Percentiles rank a stretch among this genome's conserved stretches.
These are phyloP conservation scores for Halocynthia aurantium DNA, from an alignment of 23 tunicate species.

Conservation along the genomic window DNA sequence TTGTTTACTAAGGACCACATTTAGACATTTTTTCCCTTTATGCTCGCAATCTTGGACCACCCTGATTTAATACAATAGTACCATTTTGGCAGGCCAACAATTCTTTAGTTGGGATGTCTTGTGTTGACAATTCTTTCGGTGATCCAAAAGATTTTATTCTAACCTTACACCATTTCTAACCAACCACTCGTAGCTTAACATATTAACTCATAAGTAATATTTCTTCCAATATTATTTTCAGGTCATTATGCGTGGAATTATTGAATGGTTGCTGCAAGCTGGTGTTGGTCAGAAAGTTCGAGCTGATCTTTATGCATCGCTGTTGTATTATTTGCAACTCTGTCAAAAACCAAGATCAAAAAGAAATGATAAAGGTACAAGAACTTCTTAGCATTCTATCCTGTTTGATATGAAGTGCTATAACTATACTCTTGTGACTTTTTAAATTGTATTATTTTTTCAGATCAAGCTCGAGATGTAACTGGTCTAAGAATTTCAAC, in stretches of 20 bases:
- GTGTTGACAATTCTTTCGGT: too few species aligned
- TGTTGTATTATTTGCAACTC: slow-evolving; percentile 74
- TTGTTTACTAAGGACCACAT: too few species aligned
- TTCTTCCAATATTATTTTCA: background rate
- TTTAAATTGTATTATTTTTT: background rate
- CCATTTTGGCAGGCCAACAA: too few species aligned
- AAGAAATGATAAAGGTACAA: background rate
- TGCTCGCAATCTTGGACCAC: too few species aligned
- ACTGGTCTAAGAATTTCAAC: slow-evolving; percentile 15
- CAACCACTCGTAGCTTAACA: too few species aligned
- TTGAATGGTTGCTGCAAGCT: slow-evolving; percentile 73
- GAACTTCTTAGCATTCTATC: background rate
- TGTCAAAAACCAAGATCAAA: slow-evolving; percentile 28
- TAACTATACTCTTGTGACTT: too few species aligned
- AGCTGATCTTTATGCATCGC: slow-evolving; percentile 53
- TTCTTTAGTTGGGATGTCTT: too few species aligned
- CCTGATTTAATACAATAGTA: too few species aligned
- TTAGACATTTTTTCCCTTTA: too few species aligned
- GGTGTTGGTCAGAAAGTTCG: slow-evolving; percentile 56
- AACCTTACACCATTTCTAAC: too few species aligned
- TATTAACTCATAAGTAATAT: background rate
- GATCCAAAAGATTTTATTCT: too few species aligned
- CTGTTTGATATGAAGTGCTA: too few species aligned
- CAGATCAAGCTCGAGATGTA: background rate
- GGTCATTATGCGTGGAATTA: slow-evolving; percentile 56